phyloP scores from a whole-genome alignment of 2,888 invertebrate genomes.

The Agrotis clavis region DNA sequence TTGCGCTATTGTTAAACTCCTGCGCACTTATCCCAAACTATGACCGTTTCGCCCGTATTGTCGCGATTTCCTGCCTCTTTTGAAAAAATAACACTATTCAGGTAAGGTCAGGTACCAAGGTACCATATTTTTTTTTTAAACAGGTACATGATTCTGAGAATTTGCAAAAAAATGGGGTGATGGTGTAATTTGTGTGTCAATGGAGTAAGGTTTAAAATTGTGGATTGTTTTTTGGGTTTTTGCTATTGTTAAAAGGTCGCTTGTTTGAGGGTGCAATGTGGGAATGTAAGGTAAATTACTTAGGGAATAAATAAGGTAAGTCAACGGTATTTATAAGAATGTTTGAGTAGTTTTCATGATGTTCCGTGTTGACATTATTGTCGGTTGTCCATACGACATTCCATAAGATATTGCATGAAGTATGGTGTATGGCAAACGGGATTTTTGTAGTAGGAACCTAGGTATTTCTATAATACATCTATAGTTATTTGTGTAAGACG shows the following conservation, averaged over 20 bases:
- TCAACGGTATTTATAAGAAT: slow-evolving; percentile 18
- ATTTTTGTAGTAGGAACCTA: not conserved
- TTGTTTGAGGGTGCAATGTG: slow-evolving; percentile 16
- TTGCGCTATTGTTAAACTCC: slow-evolving; percentile 59
- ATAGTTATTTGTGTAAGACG: not conserved
- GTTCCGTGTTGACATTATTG: slow-evolving; percentile 14
- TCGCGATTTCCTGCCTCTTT: slow-evolving; percentile 84
- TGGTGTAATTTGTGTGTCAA: slow-evolving; percentile 58
- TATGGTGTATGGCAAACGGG: not conserved
- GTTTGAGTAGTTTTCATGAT: not conserved
- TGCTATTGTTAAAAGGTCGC: slow-evolving; percentile 28
- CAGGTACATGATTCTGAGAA: slow-evolving; percentile 65
- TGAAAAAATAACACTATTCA: slow-evolving; percentile 67
- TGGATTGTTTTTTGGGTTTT: slow-evolving; percentile 28
- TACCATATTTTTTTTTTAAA: slow-evolving; percentile 74
- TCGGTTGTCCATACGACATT: slow-evolving; percentile 25
- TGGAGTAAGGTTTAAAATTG: slow-evolving; percentile 66
- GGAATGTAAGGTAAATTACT: slow-evolving; percentile 31
- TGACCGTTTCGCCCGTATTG: slow-evolving; percentile 80
- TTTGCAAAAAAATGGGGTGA: slow-evolving; percentile 68
- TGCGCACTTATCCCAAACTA: slow-evolving; percentile 71
- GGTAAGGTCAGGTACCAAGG: slow-evolving; percentile 78
- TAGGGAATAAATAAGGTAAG: slow-evolving; percentile 4
- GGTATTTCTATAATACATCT: not conserved
- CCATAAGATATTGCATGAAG: slow-evolving; percentile 15